A percentile compares a stretch with the other conserved stretches of the same genome.
These are phyloP conservation scores for Bellardia pandia DNA, from an alignment of 2,888 invertebrate genomes.

Conservation along the genomic window DNA sequence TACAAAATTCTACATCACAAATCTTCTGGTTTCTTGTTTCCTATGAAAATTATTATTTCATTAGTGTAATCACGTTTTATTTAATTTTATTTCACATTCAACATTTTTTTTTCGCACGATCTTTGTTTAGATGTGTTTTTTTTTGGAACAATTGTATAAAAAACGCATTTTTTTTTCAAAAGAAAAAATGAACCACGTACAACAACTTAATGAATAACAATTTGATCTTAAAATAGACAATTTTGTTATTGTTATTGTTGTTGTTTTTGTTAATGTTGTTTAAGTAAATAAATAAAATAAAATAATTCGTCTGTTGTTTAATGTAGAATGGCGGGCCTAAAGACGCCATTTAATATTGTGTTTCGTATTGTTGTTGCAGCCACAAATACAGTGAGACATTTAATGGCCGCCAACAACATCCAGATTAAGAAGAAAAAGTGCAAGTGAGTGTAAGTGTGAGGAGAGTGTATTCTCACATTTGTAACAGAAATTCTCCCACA, in stretches of 20 bases:
- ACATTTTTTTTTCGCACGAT: slow-evolving; percentile 32
- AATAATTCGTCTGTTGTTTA: slow-evolving; percentile 53
- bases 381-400: not conserved
- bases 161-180: slow-evolving; percentile 22
- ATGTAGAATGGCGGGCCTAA: slow-evolving; percentile 37
- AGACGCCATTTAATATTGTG: slow-evolving; percentile 62
- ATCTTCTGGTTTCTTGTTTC: not conserved
- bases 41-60: not conserved
- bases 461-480: not conserved
- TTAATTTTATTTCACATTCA: not conserved
- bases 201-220: not conserved
- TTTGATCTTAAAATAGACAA: slow-evolving; percentile 26
- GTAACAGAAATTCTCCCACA: no score
- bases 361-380: not conserved
- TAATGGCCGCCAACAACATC: slow-evolving; percentile 2
- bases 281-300: slow-evolving; percentile 60
- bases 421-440: not conserved
- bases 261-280: slow-evolving; percentile 12
- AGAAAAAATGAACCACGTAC: slow-evolving; percentile 16
- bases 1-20: no score
- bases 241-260: not conserved
- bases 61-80: slow-evolving; percentile 5
- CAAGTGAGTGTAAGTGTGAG: not conserved
- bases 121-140: not conserved
- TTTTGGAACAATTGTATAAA: slow-evolving; percentile 1